phyloP scores from a whole-genome alignment of 2,113 vertebrate species.

The Corythornis cristatus region DNA sequence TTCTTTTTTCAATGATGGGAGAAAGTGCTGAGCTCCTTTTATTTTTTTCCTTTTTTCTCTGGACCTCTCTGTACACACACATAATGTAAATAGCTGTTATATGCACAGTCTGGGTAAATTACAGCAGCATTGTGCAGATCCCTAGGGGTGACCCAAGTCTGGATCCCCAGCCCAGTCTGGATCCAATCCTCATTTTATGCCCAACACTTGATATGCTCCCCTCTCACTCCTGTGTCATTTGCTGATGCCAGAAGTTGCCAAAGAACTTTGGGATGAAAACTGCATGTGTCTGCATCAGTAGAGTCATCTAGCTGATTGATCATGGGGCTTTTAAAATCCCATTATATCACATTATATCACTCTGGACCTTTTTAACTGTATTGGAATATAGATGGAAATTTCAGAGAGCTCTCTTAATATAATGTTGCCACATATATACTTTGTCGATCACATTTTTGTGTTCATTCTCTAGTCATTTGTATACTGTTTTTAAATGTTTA shows the following conservation, averaged over 20 bases:
- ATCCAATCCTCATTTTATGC: background rate
- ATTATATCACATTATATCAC: background rate
- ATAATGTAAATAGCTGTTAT: background rate
- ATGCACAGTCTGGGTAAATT: fast-evolving
- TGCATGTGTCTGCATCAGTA: background rate
- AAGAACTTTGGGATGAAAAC: background rate
- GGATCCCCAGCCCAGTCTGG: background rate
- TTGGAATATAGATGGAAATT: background rate
- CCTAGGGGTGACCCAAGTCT: background rate
- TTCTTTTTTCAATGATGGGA: background rate
- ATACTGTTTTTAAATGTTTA: background rate
- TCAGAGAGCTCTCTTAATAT: background rate
- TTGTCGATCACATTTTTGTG: background rate
- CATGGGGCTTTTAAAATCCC: background rate
- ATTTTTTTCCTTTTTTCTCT: background rate
- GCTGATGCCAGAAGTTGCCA: background rate
- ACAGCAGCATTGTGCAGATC: background rate
- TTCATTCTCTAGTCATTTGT: background rate
- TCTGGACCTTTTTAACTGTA: background rate
- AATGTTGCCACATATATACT: background rate
- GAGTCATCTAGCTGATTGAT: background rate
- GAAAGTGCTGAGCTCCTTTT: no score
- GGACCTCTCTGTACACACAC: background rate
- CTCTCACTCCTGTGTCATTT: background rate
- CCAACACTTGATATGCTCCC: background rate